A percentile compares a stretch with the other conserved stretches of the same genome.
Conservation (phyloP, 2,888 invertebrate species). For the Lepetodrilus schrolli region DNA sequence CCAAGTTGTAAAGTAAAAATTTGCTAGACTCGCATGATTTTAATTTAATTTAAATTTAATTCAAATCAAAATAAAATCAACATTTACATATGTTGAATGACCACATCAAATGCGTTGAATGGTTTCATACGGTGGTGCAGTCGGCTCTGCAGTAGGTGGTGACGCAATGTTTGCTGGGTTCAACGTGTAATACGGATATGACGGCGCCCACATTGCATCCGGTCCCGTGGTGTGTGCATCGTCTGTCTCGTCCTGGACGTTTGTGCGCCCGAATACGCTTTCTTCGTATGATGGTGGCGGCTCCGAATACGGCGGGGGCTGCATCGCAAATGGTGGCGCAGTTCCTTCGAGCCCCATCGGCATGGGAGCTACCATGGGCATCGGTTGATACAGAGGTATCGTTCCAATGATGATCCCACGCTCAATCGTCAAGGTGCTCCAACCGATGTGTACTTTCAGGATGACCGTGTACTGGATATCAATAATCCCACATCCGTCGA, state of each 20-base stretch:
- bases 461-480: conserved; percentile 91
- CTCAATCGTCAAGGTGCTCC: conserved; percentile 46
- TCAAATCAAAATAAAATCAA: no score
- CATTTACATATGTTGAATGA: no score
- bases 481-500: conserved; percentile 94
- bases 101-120: no score
- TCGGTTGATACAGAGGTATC: conserved; percentile 41
- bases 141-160: conserved; percentile 10
- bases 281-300: conserved; percentile 71
- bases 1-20: no score
- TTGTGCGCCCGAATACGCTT: conserved; percentile 62
- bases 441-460: conserved; percentile 46
- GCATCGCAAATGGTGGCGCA: conserved; percentile 40
- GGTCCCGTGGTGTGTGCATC: conserved; percentile 64
- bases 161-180: conserved; percentile 34
- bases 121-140: no score
- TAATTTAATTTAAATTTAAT: no score
- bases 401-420: conserved; percentile 51
- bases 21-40: no score
- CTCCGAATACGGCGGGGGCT: conserved; percentile 48
- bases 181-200: conserved; percentile 68
- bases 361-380: not conserved
- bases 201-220: conserved; percentile 63
- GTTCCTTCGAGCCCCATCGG: conserved; percentile 35
- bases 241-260: conserved; percentile 64